A percentile compares a stretch with the other conserved stretches of the same genome.
phyloP scores from a whole-genome alignment of 2,113 vertebrate species.

The Mobula birostris region DNA sequence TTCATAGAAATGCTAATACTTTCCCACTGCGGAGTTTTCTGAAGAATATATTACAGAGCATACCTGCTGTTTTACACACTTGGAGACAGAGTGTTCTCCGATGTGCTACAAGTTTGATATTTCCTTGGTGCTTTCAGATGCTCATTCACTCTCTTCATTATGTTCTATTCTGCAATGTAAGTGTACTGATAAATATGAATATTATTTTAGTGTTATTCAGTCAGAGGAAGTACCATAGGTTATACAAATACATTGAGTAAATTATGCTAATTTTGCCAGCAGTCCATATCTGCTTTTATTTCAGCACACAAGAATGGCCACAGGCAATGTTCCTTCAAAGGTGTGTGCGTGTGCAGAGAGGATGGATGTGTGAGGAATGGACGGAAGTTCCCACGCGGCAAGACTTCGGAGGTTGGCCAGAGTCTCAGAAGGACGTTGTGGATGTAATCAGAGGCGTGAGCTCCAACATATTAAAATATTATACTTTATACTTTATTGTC shows the following conservation, averaged over 20 bases:
- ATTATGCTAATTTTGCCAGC: too few relatives aligned
- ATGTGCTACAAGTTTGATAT: neutral
- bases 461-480: too few relatives aligned
- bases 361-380: too few relatives aligned
- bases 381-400: too few relatives aligned
- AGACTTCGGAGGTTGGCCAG: too few relatives aligned
- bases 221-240: neutral
- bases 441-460: too few relatives aligned
- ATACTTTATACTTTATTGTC: too few relatives aligned
- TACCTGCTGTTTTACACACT: neutral
- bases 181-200: neutral
- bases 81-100: neutral
- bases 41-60: neutral
- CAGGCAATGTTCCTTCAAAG: too few relatives aligned
- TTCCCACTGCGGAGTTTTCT: neutral
- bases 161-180: neutral
- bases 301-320: too few relatives aligned
- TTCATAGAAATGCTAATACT: neutral
- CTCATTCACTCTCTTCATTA: neutral
- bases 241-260: neutral
- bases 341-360: too few relatives aligned
- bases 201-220: neutral
- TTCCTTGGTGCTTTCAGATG: neutral
- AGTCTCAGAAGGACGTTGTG: too few relatives aligned
- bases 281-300: too few relatives aligned